Conservation (phyloP, 92 coral and sea anemone species). For the Parazoanthus swiftii region DNA sequence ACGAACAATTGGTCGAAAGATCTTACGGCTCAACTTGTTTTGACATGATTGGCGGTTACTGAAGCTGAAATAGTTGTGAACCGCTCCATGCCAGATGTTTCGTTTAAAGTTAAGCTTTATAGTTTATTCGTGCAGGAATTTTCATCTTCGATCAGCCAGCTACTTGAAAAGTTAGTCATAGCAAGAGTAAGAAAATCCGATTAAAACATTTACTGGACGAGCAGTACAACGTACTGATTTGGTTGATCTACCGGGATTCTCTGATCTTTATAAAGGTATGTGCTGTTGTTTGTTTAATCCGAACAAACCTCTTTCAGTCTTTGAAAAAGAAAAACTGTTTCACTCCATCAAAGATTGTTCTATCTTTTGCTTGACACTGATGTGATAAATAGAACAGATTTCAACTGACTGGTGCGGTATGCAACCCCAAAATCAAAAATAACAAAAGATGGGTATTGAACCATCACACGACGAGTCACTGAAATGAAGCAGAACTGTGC, state of each 20-base stretch:
- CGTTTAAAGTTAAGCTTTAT: background rate
- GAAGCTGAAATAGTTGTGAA: slow-evolving; percentile 2
- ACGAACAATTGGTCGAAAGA: background rate
- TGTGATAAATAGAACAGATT: slow-evolving; percentile 1
- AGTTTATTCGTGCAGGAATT: background rate
- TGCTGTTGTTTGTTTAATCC: background rate
- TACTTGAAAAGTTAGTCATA: background rate
- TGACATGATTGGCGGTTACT: slow-evolving; percentile 3
- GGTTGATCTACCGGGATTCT: background rate
- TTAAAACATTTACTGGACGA: background rate
- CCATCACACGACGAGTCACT: background rate
- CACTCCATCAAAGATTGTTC: background rate
- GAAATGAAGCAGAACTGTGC: background rate
- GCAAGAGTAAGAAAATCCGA: background rate
- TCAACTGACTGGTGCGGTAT: background rate
- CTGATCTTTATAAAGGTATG: background rate
- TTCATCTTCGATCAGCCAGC: background rate
- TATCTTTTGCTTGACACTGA: background rate
- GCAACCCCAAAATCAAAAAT: background rate
- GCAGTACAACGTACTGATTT: background rate
- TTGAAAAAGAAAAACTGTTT: background rate
- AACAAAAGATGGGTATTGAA: background rate
- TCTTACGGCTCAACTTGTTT: slow-evolving; percentile 5
- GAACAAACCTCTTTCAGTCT: background rate
- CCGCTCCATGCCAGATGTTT: slow-evolving; percentile 7